phyloP scores from a whole-genome alignment of 2,797 vertebrate species.

The Acipenser ruthenus region DNA sequence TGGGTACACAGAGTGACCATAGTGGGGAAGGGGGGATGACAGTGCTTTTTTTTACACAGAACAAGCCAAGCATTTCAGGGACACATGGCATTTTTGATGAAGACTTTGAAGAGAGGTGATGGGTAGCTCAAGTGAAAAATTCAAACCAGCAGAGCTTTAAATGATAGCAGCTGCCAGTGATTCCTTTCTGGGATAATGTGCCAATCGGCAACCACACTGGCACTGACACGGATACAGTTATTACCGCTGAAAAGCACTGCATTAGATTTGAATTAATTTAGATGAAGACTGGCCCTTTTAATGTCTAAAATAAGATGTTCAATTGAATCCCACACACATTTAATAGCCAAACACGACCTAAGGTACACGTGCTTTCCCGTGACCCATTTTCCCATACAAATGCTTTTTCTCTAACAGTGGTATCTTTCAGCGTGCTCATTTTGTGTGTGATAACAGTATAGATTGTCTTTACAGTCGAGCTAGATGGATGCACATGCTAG shows the following conservation, averaged over 20 bases:
- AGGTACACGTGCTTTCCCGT: conserved; percentile 17
- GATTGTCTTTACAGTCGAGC: conserved; percentile 14
- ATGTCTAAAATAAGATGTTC: neutral
- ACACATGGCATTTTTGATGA: neutral
- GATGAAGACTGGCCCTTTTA: conserved; percentile 3
- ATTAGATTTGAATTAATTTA: conserved; percentile 18
- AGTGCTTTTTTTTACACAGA: neutral
- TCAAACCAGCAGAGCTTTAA: neutral
- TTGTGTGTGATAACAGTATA: conserved; percentile 3
- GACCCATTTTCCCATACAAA: conserved; percentile 17
- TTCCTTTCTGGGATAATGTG: conserved; percentile 3
- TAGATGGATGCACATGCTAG: conserved; percentile 13
- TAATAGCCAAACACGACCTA: conserved; percentile 5
- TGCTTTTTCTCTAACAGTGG: neutral
- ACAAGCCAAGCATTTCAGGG: conserved; percentile 2
- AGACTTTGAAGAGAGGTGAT: neutral
- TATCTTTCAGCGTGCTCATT: neutral
- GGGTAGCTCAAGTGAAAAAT: neutral
- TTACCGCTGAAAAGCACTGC: conserved; percentile 10
- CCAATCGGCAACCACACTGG: conserved; percentile 3
- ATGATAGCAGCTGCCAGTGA: conserved; percentile 10
- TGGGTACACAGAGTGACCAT: neutral
- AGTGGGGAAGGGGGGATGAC: neutral
- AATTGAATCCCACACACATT: conserved; percentile 12
- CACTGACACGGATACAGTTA: neutral